Conservation (phyloP, 2,888 invertebrate genomes). For the Archips xylosteana region DNA sequence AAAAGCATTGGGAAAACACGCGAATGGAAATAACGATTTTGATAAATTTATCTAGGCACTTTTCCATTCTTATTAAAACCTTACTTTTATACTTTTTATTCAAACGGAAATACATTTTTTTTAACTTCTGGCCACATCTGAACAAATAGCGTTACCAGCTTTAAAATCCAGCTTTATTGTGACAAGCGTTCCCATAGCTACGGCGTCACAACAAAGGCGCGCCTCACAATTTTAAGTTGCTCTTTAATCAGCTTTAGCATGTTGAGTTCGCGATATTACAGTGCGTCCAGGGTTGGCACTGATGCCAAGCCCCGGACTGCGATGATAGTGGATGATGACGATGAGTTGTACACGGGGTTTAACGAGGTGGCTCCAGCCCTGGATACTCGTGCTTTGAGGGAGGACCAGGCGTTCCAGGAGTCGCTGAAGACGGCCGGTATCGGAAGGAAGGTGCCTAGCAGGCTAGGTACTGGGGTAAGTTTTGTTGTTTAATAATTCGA, state of each 20-base stretch:
- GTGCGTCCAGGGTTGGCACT: conserved; percentile 70
- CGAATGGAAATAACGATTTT: no score
- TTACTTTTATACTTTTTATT: not conserved
- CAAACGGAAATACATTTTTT: not conserved
- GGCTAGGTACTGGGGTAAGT: conserved; percentile 77
- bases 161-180: conserved; percentile 8
- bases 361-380: conserved; percentile 88
- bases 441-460: conserved; percentile 87
- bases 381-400: conserved; percentile 88
- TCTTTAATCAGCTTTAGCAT: conserved; percentile 52
- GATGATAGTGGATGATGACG: conserved; percentile 81
- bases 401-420: conserved; percentile 91
- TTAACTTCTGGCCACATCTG: no score
- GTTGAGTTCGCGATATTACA: conserved; percentile 77
- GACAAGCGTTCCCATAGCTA: conserved; percentile 63
- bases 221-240: conserved; percentile 29
- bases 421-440: conserved; percentile 91
- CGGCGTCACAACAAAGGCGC: conserved; percentile 77
- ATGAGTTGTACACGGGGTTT: conserved; percentile 89
- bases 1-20: no score
- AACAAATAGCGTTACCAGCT: conserved; percentile 2
- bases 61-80: no score
- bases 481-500: not conserved
- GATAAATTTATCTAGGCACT: no score
- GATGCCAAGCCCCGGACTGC: conserved; percentile 75